Evolutionary conservation across 1,140 invertebrate genomes (phyloP), one percentile per base, ranked within the genome.

Genomic region (Intoshia linei): DNA sequence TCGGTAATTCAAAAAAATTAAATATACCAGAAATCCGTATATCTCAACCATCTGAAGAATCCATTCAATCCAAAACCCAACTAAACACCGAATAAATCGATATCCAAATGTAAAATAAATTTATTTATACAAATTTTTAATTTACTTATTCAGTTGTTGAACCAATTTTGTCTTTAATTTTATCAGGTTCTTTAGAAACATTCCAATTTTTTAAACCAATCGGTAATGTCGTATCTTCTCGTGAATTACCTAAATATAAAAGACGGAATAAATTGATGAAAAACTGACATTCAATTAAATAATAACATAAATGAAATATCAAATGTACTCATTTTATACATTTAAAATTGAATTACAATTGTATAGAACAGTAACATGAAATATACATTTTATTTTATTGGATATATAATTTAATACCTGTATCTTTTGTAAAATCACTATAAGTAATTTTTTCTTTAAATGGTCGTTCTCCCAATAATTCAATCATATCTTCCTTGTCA

Each of bases 361-460:
- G 24, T 27, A 10, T 27, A 27, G n/a, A 7, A 27, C 24, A 27
- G 7, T 7, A n/a, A 7, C 7, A 7, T 27, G n/a, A 7, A n/a
- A 27, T 27, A 27, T 10, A 10, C 7, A 27, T 10, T 27, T n/a
- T 10, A 27, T 27, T 27, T 27, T 7, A n/a, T n/a, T 27, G n/a
- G 7, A 7, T 10, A 27, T 27, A 10, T 27, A 10, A 7, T 27
- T 27, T 7, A 30, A 34, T 46, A 57, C 87, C 87, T 11, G 90
- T 98, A 1, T 84, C 87, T 61, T 83, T 83, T 1, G 98, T 87
- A 60, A 98, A 95, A 51, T 98, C 74, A 62, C 98, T 90, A 51
- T 98, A 98, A 4, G 87, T 93, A 13, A 83, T 84, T 61, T 93
- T 95, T 59, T 98, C 90, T 20, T 72, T 71, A 68, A 98, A 98